Conservation (phyloP, 2,113 vertebrate genomes). For the Aegithalos caudatus region DNA sequence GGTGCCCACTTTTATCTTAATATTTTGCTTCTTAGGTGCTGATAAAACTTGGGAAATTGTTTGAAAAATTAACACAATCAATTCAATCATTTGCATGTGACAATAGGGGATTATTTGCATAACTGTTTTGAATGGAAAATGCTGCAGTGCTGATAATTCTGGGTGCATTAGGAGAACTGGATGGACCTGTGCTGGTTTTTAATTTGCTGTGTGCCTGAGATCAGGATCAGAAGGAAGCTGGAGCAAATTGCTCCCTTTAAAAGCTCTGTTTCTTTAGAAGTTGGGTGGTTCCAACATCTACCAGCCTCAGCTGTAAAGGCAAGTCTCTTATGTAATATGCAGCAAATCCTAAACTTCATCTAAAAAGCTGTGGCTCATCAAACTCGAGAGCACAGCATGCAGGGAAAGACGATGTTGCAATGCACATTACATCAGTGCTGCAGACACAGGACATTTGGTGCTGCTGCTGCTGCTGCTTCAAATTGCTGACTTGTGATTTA, state of each 20-base stretch:
- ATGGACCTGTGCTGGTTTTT: not conserved
- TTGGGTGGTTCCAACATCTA: not conserved
- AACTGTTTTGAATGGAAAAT: not conserved
- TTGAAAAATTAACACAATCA: not conserved
- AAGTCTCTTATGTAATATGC: not conserved
- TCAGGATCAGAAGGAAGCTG: not conserved
- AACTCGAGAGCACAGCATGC: not conserved
- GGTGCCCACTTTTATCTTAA: not conserved
- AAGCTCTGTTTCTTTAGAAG: not conserved
- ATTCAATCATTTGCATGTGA: not conserved
- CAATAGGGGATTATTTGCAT: not conserved
- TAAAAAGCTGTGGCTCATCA: slow-evolving; percentile 4
- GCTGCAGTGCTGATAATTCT: not conserved
- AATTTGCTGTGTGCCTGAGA: not conserved
- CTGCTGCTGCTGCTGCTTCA: not conserved
- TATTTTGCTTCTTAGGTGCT: not conserved
- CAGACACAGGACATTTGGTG: not conserved
- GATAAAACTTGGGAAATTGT: not conserved
- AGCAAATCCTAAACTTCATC: not conserved
- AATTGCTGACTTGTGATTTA: slow-evolving; percentile 4
- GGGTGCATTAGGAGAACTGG: not conserved
- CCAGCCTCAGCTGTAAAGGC: not conserved
- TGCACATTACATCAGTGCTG: slow-evolving; percentile 8
- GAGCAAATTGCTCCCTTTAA: not conserved
- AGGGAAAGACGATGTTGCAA: not conserved